A percentile compares a stretch with the other conserved stretches of the same genome.
phyloP scores from a whole-genome alignment of 2,797 vertebrate species.

The Scarus forsteni region DNA sequence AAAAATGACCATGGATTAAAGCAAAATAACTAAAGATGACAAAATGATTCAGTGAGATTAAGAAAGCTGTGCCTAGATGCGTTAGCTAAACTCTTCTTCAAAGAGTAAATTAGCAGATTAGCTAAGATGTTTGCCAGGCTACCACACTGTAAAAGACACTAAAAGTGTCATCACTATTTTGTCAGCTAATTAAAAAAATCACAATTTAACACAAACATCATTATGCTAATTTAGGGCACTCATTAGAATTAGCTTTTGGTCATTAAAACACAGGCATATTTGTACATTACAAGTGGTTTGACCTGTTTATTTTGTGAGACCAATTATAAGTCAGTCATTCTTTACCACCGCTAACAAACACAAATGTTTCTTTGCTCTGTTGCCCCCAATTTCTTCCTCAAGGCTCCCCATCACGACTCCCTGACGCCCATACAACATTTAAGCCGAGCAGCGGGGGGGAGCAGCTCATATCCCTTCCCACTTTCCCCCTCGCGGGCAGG shows the following conservation, averaged over 20 bases:
- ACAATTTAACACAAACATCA: neutral
- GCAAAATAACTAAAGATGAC: too few relatives aligned
- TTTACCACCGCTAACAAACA: conserved; percentile 19
- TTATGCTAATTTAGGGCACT: neutral
- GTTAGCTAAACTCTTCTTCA: too few relatives aligned
- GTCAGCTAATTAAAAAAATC: too few relatives aligned
- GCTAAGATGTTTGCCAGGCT: too few relatives aligned
- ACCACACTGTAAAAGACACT: too few relatives aligned
- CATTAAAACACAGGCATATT: too few relatives aligned
- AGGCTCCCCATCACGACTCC: conserved; percentile 49
- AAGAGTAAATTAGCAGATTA: too few relatives aligned
- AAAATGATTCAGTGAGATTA: too few relatives aligned
- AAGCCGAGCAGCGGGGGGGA: conserved; percentile 9
- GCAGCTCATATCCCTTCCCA: conserved; percentile 9
- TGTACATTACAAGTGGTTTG: conserved; percentile 4
- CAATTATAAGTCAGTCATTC: conserved; percentile 46
- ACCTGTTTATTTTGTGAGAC: conserved; percentile 27
- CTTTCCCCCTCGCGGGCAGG: conserved; percentile 39
- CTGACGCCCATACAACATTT: conserved; percentile 32
- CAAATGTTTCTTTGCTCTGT: conserved; percentile 53
- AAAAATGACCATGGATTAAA: too few relatives aligned
- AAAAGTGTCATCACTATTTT: too few relatives aligned
- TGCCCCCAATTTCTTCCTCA: conserved; percentile 49
- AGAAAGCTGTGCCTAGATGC: too few relatives aligned
- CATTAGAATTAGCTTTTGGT: too few relatives aligned